Conservation (phyloP, 2,113 vertebrate genomes). For the Pagrus major region DNA sequence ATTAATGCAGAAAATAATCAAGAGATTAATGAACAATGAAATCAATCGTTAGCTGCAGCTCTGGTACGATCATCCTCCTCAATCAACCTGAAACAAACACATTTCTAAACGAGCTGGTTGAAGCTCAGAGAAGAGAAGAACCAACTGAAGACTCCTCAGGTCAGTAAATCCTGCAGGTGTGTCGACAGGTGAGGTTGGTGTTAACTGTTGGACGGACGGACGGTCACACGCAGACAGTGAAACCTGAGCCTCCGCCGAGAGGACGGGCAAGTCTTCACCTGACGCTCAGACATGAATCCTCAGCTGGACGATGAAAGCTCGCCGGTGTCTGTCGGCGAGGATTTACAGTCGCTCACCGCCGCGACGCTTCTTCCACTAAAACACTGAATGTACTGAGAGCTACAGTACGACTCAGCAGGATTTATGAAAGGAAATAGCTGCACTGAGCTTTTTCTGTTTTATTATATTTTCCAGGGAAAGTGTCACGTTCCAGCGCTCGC, state of each 20-base stretch:
- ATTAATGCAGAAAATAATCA: too few species aligned
- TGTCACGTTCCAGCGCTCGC: conserved; percentile 82
- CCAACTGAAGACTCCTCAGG: too few species aligned
- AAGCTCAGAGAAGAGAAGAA: too few species aligned
- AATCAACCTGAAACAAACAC: too few species aligned
- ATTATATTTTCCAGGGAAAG: conserved; percentile 85
- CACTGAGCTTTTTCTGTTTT: conserved; percentile 77
- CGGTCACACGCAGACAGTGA: not conserved
- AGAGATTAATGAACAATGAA: too few species aligned
- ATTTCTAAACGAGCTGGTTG: too few species aligned
- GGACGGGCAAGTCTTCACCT: conserved; percentile 68
- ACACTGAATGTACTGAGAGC: conserved; percentile 46
- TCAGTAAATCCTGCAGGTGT: conserved; percentile 23
- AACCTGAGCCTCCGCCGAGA: conserved; percentile 47
- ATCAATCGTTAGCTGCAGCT: too few species aligned
- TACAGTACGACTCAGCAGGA: conserved; percentile 59
- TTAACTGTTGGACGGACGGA: conserved; percentile 35
- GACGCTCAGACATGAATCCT: conserved; percentile 61
- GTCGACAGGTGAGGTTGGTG: conserved; percentile 52
- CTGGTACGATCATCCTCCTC: too few species aligned
- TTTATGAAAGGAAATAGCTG: conserved; percentile 85
- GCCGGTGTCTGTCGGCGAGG: conserved; percentile 61
- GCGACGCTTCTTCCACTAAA: conserved; percentile 70
- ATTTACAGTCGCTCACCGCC: conserved; percentile 76
- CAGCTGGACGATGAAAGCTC: conserved; percentile 71